Evolutionary conservation across 1,140 invertebrate genomes (phyloP), one percentile per base, ranked within the genome.

Genomic region (Caenorhabditis brenneri): DNA sequence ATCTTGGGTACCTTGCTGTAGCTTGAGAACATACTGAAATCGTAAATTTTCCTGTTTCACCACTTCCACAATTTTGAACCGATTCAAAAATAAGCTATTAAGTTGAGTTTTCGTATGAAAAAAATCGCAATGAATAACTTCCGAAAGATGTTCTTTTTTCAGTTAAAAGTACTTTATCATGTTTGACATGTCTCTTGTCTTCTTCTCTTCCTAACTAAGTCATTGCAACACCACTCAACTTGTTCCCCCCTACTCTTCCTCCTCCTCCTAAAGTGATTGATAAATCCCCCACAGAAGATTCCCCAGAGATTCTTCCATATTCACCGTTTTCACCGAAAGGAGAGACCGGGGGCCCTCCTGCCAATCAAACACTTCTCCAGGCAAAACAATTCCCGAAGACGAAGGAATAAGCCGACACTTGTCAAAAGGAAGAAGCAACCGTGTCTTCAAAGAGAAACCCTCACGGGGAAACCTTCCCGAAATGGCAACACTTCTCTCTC

Each of bases 331-430:
- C 33, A n/a, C 31, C 16, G 15, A 5, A 22, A 51, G 6, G 22
- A n/a, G n/a, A n/a, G n/a, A 31, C 24, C 29, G 24, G 24, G 55
- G 12, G 24, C 10, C 12, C 58, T 33, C 58, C 65, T 74, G 65
- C 65, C 65, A 74, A 74, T 74, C 65, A 74, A 74, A 74, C 65
- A 74, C 65, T 74, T 74, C 65, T 74, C 65, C 65, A 74, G 65
- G 65, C 65, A 74, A 74, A 74, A 74, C 65, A 74, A 74, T 74
- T 74, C 65, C 24, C 53, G 53, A 55, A 55, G 53, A 27, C 22
- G 53, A 15, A 10, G 24, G 24, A 5, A n/a, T 2, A 2, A 9
- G 65, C 65, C 65, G 65, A 74, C 65, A 74, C 65, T 74, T 74
- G 65, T 74, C 65, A 74, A 42, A 65, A 39, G 10, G 6, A 29